Evolutionary conservation across 2,113 vertebrate species (phyloP).

Genomic region (Gobio gobio): DNA sequence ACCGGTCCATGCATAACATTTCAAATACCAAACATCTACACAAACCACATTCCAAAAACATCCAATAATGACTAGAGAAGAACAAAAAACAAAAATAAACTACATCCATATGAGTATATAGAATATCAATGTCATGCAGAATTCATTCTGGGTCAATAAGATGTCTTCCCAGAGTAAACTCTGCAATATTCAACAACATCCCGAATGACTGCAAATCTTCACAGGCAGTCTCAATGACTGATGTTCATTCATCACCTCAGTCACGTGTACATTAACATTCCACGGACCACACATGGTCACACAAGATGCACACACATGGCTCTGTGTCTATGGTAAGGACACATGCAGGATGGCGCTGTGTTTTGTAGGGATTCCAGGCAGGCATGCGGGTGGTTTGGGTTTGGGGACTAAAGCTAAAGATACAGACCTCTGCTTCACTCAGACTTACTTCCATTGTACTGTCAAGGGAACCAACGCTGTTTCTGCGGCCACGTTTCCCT

Average conservation of each 20-base stretch:
- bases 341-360: slow-evolving; percentile 35
- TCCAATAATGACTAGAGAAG: background rate
- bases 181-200: background rate
- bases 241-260: background rate
- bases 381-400: slow-evolving; percentile 54
- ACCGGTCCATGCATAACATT: background rate
- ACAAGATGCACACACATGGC: slow-evolving; percentile 29
- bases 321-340: slow-evolving; percentile 23
- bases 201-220: background rate
- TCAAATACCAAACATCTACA: background rate
- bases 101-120: too few relatives aligned
- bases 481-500: slow-evolving; percentile 93
- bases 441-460: slow-evolving; percentile 95
- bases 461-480: slow-evolving; percentile 95
- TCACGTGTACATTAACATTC: slow-evolving; percentile 38
- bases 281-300: slow-evolving; percentile 44
- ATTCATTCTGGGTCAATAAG: background rate
- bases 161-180: background rate
- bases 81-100: too few relatives aligned
- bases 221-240: background rate
- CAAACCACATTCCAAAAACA: background rate
- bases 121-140: background rate
- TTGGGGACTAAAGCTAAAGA: slow-evolving; percentile 61
- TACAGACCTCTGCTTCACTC: slow-evolving; percentile 63
- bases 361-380: slow-evolving; percentile 36